Conservation (phyloP, 2,113 vertebrate species). For the Perognathus longimembris region DNA sequence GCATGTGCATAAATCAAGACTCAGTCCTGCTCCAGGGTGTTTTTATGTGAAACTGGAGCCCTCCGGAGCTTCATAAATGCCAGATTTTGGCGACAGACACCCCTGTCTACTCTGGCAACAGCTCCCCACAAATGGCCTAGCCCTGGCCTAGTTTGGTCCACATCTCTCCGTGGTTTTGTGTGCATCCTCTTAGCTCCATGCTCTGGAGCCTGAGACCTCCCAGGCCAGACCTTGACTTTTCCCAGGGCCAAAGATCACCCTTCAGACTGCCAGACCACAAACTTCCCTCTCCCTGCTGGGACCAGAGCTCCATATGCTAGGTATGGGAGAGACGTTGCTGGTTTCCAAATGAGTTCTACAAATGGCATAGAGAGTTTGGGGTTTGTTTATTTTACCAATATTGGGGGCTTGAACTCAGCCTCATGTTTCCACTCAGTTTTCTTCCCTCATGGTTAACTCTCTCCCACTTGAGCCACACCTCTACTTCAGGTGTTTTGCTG, state of each 20-base stretch:
- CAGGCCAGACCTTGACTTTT: neutral
- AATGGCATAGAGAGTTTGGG: too few relatives aligned
- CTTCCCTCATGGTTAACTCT: too few relatives aligned
- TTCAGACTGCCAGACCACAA: constrained; percentile 41
- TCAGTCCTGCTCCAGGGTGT: neutral
- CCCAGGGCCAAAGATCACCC: neutral
- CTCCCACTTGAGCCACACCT: too few relatives aligned
- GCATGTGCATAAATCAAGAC: neutral
- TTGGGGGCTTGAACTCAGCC: too few relatives aligned
- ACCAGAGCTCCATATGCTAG: neutral
- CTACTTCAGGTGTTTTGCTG: too few relatives aligned
- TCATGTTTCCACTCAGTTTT: too few relatives aligned
- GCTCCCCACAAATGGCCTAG: neutral
- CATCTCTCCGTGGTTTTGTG: fast-evolving
- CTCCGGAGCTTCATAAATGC: neutral
- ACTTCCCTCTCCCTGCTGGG: neutral
- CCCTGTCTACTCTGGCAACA: fast-evolving
- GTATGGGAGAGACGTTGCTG: neutral
- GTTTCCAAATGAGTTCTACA: neutral
- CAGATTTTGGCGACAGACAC: neutral
- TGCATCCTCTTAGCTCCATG: fast-evolving
- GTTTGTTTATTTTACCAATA: too few relatives aligned
- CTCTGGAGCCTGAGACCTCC: neutral
- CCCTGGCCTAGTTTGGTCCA: too few relatives aligned
- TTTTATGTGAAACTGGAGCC: neutral